Evolutionary conservation across 2,888 invertebrate genomes (phyloP), one percentile per base, ranked within the genome.

Genomic region (Cryptus armator): DNA sequence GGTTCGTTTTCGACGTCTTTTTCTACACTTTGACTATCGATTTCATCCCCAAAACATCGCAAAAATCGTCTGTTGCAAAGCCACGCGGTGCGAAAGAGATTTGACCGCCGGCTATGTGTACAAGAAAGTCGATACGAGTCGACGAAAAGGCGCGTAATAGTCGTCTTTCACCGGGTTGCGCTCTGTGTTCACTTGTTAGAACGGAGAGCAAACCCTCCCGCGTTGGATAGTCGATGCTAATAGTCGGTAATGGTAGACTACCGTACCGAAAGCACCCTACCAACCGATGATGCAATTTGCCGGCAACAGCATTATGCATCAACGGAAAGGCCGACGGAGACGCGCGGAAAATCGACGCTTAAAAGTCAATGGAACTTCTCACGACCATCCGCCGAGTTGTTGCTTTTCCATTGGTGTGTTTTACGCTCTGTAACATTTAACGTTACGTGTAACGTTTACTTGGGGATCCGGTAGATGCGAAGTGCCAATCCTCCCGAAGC

Each of bases 191-290:
- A 37, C 72, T 24, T 53, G 43, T 74, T 46, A 10, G 37, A 37
- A 46, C 24, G 59, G 62, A 59, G 48, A 48, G 56, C 51, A 19
- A 59, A n/a, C 62, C 12, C 37, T 37, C 37, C 37, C 9, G 37
- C 5, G 37, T 10, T 48, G 29, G 62, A 29, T 43, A 74, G 72
- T 48, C 68, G 75, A 76, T 66, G 51, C 72, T 81, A 84, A 84
- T 78, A 67, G 77, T 64, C 68, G 24, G 51, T 81, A 84, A 84
- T 84, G 29, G 59, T 62, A 81, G 77, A 74, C 68, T 48, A 74
- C 43, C 14, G 68, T 44, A 53, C 59, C 59, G 62, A 16, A 74
- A 53, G 68, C 51, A 76, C 24, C 32, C 29, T 62, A 37, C 59
- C 75, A 48, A 75, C 24, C 51, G 24, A 76, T 67, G 80, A 76